Base-by-base conservation (phyloP, 64 coral and sea anemone species). In the Porites australiensis region DNA sequence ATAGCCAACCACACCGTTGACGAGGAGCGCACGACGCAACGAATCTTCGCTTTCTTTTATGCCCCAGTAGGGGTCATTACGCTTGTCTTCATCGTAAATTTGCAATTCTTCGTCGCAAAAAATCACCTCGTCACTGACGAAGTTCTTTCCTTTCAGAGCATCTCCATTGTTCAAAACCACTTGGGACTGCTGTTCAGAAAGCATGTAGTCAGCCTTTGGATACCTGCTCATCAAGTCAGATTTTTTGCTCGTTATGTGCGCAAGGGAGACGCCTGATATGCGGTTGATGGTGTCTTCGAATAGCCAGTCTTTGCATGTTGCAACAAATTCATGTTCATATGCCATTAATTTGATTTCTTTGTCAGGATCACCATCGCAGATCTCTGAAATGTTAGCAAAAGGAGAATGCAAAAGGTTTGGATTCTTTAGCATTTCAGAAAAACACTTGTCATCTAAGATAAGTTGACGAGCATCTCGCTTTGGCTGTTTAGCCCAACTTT, bases 51-150 rank as follows among this genome's bases (percentile, higher is more conserved):
- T 46, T 0, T 69, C 10, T 55, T 0, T 84, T 55, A 80, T 43
- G 9, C 89, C 89, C 53, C 53, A 83, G 77, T 74, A 91, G 50
- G 47, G 83, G 0, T 50, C 45, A 4, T 86, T 58, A 8, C 64
- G 83, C 58, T 72, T 69, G 15, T 18, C 16, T 50, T 18, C 51
- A 14, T 84, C 67, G n/a, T 46, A 9, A 5, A 84, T 52, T 58
- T 69, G 79, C n/a, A 13, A 23, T 79, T 79, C 51, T 57, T 91
- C 57, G 45, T 83, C 51, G 5, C 18, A 2, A 37, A 73, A 74
- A 23, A 91, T 58, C 47, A 91, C 63, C 5, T 91, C 89, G 73
- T 91, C 89, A 60, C 65, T 80, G 70, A 91, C 89, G 43, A 74
- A 91, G 70, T 75, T 91, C 44, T 23, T 82, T 22, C 69, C 79